Evolutionary conservation across 2,888 invertebrate genomes (phyloP), one percentile per base, ranked within the genome.

Genomic region (Noctuana brunneofusca): DNA sequence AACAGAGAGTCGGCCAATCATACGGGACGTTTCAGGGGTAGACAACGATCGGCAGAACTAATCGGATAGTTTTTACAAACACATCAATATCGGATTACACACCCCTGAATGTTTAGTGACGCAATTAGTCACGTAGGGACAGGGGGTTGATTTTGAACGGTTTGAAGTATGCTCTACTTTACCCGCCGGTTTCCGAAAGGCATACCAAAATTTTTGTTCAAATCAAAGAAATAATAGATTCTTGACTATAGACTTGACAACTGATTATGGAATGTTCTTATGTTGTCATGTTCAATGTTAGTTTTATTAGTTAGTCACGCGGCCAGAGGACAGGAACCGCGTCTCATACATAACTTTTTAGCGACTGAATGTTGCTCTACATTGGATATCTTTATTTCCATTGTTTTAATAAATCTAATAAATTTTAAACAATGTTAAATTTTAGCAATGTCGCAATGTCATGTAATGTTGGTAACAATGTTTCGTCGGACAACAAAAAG

Each of bases 51-150:
- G 49, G 54, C 54, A 27, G 55, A 62, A 62, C 60, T 87, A 86
- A 89, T 91, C 90, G 81, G 85, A 88, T 88, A 89, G 89, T 91
- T 91, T 91, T 90, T 89, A 90, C 88, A 87, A 89, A 89, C 86
- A 81, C 88, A 90, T 90, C 89, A 89, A 84, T 83, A 84, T 88
- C 81, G 88, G 87, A 88, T 89, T 88, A 89, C 84, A 74, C 78
- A 75, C 83, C 86, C 89, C 79, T 78, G 75, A 69, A 81, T 84
- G 86, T 89, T 90, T 89, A 87, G 89, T 89, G 85, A 84, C 81
- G 83, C 89, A 89, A 90, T 91, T 90, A 89, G 90, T 85, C 81
- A 85, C 79, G 85, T 79, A 16, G 27, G 16, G 60, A 65, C 64
- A 38, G 46, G 60, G 60, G 60, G n/a, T 27, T 18, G 41, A 58